Base-by-base conservation (phyloP, 2,113 vertebrate species). In the Pao palembangensis region DNA sequence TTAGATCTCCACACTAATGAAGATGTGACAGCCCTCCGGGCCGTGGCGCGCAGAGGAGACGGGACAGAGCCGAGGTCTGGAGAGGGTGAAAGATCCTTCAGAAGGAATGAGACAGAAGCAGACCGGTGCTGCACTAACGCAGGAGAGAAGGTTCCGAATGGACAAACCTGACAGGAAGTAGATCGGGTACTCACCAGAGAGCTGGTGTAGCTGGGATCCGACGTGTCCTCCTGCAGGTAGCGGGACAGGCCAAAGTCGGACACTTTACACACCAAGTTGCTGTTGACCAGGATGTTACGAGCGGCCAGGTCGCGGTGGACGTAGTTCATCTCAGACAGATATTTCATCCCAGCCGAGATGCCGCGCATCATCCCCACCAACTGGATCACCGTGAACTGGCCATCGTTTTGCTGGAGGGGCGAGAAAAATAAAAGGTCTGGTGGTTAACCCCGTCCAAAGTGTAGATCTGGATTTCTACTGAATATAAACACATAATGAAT, bases 361-460 rank as follows among this genome's bases (percentile, higher is more conserved):
- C 97, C 97, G 42, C 97, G 87, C 82, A 99, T 91, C 97, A 99
- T 98, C 11, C 97, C 97, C 81, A 99, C 96, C 83, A 99, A 82
- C 88, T 99, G 97, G 91, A 99, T 99, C 56, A 97, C 96, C 0
- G 96, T 98, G 88, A 99, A 99, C 89, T 98, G 97, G 17, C 96
- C 97, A 0, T 98, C 97, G 0, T 99, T 99, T 94, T 98, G 95
- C 97, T 99, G 82, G 69, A 64, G 62, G 55, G 65, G 31, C 70
- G n/a, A 51, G 46, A 64, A 8, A 62, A 23, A 23, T 44, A 12
- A 56, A 16, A 19, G 15, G 21, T 20, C 13, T 14, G 16, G 6
- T 5, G 43, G 43, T 44, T 44, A 44, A 28, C 6, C 5, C 25
- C 6, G 5, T 28, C 25, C 5, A 4, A 3, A 28, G 2, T 28